These are phyloP conservation scores for Amphiprion percula DNA, from an alignment of 2,113 vertebrate genomes.

Conservation along the genomic window DNA sequence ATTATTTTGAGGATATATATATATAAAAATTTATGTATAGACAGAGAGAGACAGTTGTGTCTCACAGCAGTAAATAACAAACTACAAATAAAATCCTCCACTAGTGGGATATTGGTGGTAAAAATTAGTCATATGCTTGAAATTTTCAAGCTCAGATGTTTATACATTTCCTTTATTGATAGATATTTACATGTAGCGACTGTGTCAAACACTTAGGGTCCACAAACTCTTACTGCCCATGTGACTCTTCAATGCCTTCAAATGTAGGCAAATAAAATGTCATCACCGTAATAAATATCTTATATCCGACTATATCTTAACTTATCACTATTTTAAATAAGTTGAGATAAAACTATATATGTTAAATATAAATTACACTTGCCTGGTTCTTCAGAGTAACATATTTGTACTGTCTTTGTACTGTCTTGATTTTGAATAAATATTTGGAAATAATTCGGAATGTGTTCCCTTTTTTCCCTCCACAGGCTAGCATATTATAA, in stretches of 20 bases:
- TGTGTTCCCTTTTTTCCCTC: not conserved
- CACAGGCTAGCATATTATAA: not conserved
- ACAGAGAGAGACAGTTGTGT: not conserved
- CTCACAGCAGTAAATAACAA: slow-evolving; percentile 25
- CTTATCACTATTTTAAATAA: slow-evolving; percentile 41
- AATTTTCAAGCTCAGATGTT: slow-evolving; percentile 40
- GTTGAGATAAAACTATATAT: slow-evolving; percentile 41
- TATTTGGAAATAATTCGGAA: slow-evolving; percentile 64
- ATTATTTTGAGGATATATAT: slow-evolving; percentile 18
- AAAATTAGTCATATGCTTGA: slow-evolving; percentile 25
- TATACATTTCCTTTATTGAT: slow-evolving; percentile 29
- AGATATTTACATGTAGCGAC: slow-evolving; percentile 31
- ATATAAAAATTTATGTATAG: too few relatives aligned
- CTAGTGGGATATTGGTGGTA: not conserved
- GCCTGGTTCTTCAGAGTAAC: slow-evolving; percentile 69
- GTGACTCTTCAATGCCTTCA: slow-evolving; percentile 67
- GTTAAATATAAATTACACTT: slow-evolving; percentile 55
- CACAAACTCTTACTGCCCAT: slow-evolving; percentile 18
- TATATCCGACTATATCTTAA: slow-evolving; percentile 53
- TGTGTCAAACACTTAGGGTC: slow-evolving; percentile 30
- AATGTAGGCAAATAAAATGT: slow-evolving; percentile 56
- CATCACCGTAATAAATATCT: slow-evolving; percentile 36
- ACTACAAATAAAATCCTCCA: slow-evolving; percentile 1
- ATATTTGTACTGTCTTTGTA: slow-evolving; percentile 83
- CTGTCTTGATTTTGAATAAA: slow-evolving; percentile 84